phyloP scores from a whole-genome alignment of 2,888 invertebrate genomes.

The Saturnia japonica region DNA sequence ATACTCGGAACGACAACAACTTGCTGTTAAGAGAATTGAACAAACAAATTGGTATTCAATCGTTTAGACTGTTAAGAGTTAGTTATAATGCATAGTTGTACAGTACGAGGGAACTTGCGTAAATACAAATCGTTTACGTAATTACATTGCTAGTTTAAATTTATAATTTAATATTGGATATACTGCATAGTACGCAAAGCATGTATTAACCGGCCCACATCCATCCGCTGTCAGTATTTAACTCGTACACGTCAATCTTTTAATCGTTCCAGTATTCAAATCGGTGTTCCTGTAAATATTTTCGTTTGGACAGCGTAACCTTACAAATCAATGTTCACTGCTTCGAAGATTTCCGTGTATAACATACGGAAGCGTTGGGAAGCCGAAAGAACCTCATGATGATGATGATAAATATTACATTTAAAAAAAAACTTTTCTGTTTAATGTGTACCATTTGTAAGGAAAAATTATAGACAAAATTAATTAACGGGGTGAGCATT shows the following conservation, averaged over 20 bases:
- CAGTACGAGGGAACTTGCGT: slow-evolving; percentile 3
- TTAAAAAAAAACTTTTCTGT: no score
- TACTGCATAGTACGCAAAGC: neutral
- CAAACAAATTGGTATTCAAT: slow-evolving; percentile 22
- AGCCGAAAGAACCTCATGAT: no score
- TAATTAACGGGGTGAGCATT: no score
- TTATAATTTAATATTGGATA: slow-evolving; percentile 16
- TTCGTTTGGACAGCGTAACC: neutral
- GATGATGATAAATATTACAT: no score
- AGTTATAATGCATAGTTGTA: neutral
- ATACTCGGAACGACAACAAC: slow-evolving; percentile 25
- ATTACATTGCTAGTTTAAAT: slow-evolving; percentile 13
- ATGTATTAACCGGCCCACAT: slow-evolving; percentile 9
- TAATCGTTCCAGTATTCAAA: neutral
- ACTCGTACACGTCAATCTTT: slow-evolving; percentile 6
- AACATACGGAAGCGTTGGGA: no score
- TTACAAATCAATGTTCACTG: no score
- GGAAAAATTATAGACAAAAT: no score
- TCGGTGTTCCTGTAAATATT: neutral
- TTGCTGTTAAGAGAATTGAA: slow-evolving; percentile 21
- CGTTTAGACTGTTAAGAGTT: neutral
- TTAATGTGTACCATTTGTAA: no score
- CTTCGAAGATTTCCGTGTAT: no score
- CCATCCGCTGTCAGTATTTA: slow-evolving; percentile 11
- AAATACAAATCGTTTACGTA: slow-evolving; percentile 17